Base-by-base conservation (phyloP, 1,140 invertebrate species). In the Formica exsecta region DNA sequence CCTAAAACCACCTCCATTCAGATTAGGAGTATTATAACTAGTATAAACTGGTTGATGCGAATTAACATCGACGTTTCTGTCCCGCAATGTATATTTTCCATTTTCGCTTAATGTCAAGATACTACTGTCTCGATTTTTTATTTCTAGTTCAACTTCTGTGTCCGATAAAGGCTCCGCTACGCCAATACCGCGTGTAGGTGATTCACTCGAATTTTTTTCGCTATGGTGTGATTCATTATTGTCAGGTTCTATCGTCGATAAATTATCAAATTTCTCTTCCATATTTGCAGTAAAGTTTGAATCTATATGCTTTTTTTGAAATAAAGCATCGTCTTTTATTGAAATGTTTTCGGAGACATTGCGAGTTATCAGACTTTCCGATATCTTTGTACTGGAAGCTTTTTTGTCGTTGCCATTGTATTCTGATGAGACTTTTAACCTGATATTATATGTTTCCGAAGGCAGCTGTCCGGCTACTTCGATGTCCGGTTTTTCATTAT, bases 11-110 rank as follows among this genome's bases (percentile, higher is more conserved):
- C 91, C 94, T 0, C 93, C 95, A 48, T 92, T 95, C 90, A 96
- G 95, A 77, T 96, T 95, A 2, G 96, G 96, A 74, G 96, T 96
- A 38, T 96, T 96, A 91, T 97, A 97, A 89, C 96, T 97, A 7
- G 96, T 97, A 79, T 97, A 97, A 70, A 97, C 91, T 16, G 96
- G 96, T 87, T 95, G 71, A 13, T 81, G 88, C 7, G 48, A 64
- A 25, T 79, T 86, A 9, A 66, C 54, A 32, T 91, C 81, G 0
- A 88, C 68, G 13, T 86, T 92, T 83, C 64, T 90, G 44, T 91
- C 86, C 1, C 68, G 70, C n/a, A 86, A 22, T 7, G 59, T 64
- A 9, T 87, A 68, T 9, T 91, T 87, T 13, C 91, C 77, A 1
- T 87, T 66, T 13, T 88, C 87, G 2, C 79, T 87, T 0, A 66